Conservation (phyloP, 2,888 invertebrate species). For the Charanyca ferruginea region DNA sequence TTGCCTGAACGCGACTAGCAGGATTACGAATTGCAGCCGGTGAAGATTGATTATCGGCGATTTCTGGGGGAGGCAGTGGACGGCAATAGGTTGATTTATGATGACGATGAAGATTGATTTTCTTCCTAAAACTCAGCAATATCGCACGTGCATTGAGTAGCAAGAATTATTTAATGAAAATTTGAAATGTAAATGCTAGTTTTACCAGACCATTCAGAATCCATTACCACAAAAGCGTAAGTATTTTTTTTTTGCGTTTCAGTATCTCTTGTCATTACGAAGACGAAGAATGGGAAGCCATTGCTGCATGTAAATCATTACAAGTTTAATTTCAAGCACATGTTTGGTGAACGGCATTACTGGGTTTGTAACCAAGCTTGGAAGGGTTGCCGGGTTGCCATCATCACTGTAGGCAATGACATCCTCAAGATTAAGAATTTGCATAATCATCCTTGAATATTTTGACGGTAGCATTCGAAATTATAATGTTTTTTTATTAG, state of each 20-base stretch:
- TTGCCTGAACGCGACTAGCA: background rate
- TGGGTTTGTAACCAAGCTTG: conserved; percentile 44
- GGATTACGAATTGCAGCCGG: no score
- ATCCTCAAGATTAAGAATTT: conserved; percentile 27
- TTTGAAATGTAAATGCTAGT: background rate
- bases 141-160: no score
- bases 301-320: conserved; percentile 63
- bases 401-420: conserved; percentile 22
- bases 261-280: conserved; percentile 26
- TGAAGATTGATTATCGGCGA: no score
- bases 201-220: no score
- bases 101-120: no score
- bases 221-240: no score
- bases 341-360: conserved; percentile 33
- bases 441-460: conserved; percentile 34
- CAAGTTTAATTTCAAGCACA: conserved; percentile 63
- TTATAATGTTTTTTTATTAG: background rate
- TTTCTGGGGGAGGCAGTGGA: no score
- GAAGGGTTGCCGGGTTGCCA: conserved; percentile 39
- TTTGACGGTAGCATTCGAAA: background rate
- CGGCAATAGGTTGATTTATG: no score
- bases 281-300: conserved; percentile 61
- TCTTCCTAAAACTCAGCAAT: no score
- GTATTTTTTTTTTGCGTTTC: conserved; percentile 10
- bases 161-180: background rate